Conservation (phyloP, 1,140 invertebrate species). For the Aphis craccivora region DNA sequence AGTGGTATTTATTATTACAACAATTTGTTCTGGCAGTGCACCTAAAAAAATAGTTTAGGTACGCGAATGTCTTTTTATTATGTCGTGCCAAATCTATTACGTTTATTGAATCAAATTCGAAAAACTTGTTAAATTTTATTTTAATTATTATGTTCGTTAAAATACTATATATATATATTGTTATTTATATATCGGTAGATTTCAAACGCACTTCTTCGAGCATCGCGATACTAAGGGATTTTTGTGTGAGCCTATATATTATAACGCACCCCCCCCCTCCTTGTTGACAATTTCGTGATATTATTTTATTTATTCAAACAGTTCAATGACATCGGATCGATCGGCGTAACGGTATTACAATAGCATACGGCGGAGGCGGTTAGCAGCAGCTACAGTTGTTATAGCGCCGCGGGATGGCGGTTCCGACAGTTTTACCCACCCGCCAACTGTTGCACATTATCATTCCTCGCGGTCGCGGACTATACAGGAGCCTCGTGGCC, state of each 20-base stretch:
- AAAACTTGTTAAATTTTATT: no score
- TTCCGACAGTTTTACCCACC: neutral
- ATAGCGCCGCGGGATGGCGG: neutral
- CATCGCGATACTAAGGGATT: no score
- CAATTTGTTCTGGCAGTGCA: no score
- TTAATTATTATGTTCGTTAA: no score
- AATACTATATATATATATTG: no score
- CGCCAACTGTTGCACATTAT: neutral
- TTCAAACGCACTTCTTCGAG: neutral
- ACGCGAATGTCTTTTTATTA: no score
- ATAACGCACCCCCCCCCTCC: no score
- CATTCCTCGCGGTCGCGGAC: neutral
- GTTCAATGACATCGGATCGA: neutral
- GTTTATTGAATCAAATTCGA: no score
- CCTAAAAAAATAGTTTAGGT: no score
- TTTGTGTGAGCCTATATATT: neutral
- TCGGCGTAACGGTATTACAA: neutral
- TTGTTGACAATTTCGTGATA: neutral
- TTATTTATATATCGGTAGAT: neutral
- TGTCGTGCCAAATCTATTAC: no score
- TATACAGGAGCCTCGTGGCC: no score
- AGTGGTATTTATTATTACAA: no score
- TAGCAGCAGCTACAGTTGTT: neutral
- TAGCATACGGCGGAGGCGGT: neutral
- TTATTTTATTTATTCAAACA: neutral